Conservation (phyloP, 1,140 invertebrate genomes). For the Drosophila pseudoananassae region DNA sequence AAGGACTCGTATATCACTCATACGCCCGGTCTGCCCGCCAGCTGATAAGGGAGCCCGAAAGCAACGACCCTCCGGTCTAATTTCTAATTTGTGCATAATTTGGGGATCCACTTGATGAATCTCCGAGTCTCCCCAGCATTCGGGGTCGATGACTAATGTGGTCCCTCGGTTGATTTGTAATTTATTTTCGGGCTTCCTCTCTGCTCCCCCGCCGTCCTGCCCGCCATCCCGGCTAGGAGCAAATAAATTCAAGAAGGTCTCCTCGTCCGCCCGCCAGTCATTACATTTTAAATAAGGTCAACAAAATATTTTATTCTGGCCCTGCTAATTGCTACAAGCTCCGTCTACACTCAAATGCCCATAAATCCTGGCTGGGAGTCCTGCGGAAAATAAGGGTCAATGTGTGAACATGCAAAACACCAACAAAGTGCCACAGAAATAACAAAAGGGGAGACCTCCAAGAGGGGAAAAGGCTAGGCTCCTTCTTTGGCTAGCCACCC, state of each 20-base stretch:
- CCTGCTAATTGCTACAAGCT: constrained; percentile 71
- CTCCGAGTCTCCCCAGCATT: neutral
- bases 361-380: constrained; percentile 49
- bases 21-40: constrained; percentile 32
- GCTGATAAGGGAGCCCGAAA: constrained; percentile 29
- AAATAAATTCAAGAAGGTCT: constrained; percentile 49
- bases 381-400: constrained; percentile 59
- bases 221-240: constrained; percentile 6
- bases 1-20: constrained; percentile 35
- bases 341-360: constrained; percentile 31
- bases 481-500: neutral
- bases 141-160: constrained; percentile 60
- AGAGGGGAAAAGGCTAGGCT: constrained; percentile 14
- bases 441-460: neutral
- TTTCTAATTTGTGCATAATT: constrained; percentile 48
- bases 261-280: constrained; percentile 26
- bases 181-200: constrained; percentile 34
- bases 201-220: too few species aligned
- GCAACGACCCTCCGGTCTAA: constrained; percentile 11
- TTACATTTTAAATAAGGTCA: constrained; percentile 72
- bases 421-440: constrained; percentile 6
- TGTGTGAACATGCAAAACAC: constrained; percentile 60
- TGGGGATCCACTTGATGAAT: constrained; percentile 33
- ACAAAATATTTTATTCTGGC: constrained; percentile 27
- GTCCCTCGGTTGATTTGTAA: constrained; percentile 45